Evolutionary conservation across 2,113 vertebrate species (phyloP).

Genomic region (Apaloderma vittatum): DNA sequence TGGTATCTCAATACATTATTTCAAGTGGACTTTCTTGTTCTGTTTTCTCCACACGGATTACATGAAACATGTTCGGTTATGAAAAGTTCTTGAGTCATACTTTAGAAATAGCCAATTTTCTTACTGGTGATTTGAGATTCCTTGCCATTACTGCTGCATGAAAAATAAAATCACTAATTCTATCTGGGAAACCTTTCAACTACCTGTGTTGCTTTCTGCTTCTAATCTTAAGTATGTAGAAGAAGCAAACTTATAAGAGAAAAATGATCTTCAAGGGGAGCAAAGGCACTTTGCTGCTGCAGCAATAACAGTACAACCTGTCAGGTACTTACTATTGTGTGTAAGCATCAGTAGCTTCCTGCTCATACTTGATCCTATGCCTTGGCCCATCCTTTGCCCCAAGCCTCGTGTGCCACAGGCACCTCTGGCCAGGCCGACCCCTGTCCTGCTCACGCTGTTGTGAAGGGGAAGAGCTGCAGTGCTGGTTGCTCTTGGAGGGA

Average conservation of each 20-base stretch:
- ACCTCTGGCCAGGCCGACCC: background rate
- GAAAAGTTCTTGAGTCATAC: background rate
- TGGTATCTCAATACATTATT: background rate
- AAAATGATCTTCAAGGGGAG: background rate
- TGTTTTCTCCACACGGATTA: background rate
- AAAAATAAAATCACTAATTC: background rate
- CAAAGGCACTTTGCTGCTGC: background rate
- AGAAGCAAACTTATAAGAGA: background rate
- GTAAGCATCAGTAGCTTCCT: background rate
- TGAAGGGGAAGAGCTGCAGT: background rate
- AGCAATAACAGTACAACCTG: background rate
- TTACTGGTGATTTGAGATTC: background rate
- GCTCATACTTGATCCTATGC: background rate
- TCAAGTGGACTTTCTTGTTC: background rate
- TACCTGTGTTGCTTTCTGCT: background rate
- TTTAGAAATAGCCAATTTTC: background rate
- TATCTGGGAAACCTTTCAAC: background rate
- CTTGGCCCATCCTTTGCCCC: background rate
- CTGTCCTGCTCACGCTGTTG: fast-evolving
- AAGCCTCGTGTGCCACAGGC: background rate
- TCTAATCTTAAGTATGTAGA: background rate
- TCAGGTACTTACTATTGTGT: background rate
- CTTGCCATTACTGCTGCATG: background rate
- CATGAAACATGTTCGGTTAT: background rate
- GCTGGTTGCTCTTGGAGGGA: background rate